Conservation (phyloP, 2,113 vertebrate species). For the Eptesicus fuscus region DNA sequence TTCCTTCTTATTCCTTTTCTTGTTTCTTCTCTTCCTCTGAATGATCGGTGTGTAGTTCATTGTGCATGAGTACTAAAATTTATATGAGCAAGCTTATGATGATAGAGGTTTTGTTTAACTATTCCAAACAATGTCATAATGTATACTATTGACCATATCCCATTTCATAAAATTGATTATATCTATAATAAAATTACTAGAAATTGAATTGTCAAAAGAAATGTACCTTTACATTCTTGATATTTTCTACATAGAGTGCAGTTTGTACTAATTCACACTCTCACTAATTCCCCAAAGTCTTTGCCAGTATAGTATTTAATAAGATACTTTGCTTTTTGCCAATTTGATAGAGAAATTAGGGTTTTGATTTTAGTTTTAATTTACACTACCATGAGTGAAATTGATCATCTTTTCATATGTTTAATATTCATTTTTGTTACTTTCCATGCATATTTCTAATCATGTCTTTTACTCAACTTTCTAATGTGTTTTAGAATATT, state of each 20-base stretch:
- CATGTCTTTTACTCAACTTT: neutral
- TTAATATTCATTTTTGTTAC: neutral
- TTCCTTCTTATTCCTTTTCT: neutral
- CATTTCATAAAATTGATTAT: neutral
- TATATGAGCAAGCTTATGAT: neutral
- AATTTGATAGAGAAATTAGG: neutral
- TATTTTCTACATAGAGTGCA: neutral
- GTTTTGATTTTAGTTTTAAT: neutral
- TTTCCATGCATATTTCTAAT: neutral
- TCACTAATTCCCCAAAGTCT: neutral
- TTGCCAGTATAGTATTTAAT: neutral
- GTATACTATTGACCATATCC: neutral
- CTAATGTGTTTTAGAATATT: neutral
- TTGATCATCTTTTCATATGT: neutral
- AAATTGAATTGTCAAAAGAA: neutral
- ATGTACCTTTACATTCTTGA: neutral
- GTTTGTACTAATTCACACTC: neutral
- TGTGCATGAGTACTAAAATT: neutral
- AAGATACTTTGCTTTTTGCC: neutral
- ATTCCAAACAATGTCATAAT: neutral
- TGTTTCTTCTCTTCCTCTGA: neutral
- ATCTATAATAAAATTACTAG: neutral
- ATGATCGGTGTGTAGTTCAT: neutral
- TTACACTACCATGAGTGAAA: neutral
- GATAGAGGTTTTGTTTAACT: neutral